Percentiles rank a stretch among this genome's conserved stretches.
Conservation (phyloP, 1,140 invertebrate genomes). For the Drosophila melanica region DNA sequence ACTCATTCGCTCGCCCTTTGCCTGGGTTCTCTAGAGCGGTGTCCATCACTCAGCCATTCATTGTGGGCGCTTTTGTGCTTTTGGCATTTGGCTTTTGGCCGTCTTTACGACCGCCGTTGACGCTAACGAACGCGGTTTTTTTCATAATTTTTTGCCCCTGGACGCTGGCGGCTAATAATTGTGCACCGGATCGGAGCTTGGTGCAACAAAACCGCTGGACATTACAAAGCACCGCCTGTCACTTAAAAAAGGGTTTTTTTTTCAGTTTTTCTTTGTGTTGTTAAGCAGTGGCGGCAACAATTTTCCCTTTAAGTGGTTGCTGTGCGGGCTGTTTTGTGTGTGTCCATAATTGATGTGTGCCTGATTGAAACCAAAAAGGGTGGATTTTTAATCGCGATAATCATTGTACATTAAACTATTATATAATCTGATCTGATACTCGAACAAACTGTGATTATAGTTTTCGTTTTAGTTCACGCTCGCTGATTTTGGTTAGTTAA, state of each 20-base stretch:
- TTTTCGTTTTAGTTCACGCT: no score
- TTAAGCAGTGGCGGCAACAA: slow-evolving; percentile 5
- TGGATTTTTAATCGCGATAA: no score
- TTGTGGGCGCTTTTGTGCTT: slow-evolving; percentile 37
- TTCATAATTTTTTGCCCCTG: slow-evolving; percentile 45
- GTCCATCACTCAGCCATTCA: slow-evolving; percentile 36
- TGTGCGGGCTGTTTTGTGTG: slow-evolving; percentile 5
- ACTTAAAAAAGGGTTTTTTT: slow-evolving; percentile 48
- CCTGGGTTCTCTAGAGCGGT: slow-evolving; percentile 6
- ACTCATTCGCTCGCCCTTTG: not conserved
- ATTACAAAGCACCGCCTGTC: slow-evolving; percentile 49
- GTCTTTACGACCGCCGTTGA: slow-evolving; percentile 25
- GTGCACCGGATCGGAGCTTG: slow-evolving; percentile 32
- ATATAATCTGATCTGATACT: no score
- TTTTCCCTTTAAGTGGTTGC: slow-evolving; percentile 27
- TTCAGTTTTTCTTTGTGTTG: slow-evolving; percentile 1
- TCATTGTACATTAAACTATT: no score
- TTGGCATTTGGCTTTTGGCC: slow-evolving; percentile 47
- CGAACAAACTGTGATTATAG: no score
- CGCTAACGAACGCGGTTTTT: slow-evolving; percentile 37
- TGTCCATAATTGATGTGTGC: not conserved
- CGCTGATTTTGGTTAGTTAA: no score
- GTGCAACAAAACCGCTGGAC: slow-evolving; percentile 37
- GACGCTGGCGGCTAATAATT: slow-evolving; percentile 64
- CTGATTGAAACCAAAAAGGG: slow-evolving; percentile 13